Evolutionary conservation across 2,888 invertebrate species (phyloP).

Genomic region (Ditula angustiorana): DNA sequence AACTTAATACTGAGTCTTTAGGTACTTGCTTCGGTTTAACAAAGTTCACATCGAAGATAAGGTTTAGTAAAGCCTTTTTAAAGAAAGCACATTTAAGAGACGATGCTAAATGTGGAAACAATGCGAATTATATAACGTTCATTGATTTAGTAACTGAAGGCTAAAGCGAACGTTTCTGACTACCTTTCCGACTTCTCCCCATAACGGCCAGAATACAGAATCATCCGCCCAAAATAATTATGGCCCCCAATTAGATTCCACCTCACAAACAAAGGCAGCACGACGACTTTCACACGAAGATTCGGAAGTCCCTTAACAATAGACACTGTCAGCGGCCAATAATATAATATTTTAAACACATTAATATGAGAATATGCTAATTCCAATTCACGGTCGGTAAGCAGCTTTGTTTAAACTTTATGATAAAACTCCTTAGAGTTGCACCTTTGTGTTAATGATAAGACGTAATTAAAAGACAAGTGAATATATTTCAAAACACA

Average conservation of each 20-base stretch:
- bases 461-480: conserved; percentile 41
- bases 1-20: not conserved
- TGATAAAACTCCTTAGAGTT: conserved; percentile 43
- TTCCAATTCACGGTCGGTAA: conserved; percentile 42
- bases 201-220: conserved; percentile 17
- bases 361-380: conserved; percentile 47
- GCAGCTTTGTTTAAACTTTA: conserved; percentile 43
- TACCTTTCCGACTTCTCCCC: conserved; percentile 9
- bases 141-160: not conserved
- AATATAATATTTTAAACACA: conserved; percentile 38
- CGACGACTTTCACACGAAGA: conserved; percentile 35
- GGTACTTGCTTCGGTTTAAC: not conserved
- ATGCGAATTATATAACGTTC: not conserved
- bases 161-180: not conserved
- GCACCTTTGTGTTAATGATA: conserved; percentile 44
- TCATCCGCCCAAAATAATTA: conserved; percentile 37
- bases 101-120: not conserved
- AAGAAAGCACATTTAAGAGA: not conserved
- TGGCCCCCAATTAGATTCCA: conserved; percentile 32
- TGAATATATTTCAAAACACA: conserved; percentile 37
- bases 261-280: conserved; percentile 16
- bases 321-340: conserved; percentile 37
- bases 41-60: not conserved
- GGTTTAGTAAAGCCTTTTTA: not conserved
- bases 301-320: conserved; percentile 31